Evolutionary conservation across 2,113 vertebrate species (phyloP), one percentile per base, ranked within the genome.

Genomic region (Rynchops niger): DNA sequence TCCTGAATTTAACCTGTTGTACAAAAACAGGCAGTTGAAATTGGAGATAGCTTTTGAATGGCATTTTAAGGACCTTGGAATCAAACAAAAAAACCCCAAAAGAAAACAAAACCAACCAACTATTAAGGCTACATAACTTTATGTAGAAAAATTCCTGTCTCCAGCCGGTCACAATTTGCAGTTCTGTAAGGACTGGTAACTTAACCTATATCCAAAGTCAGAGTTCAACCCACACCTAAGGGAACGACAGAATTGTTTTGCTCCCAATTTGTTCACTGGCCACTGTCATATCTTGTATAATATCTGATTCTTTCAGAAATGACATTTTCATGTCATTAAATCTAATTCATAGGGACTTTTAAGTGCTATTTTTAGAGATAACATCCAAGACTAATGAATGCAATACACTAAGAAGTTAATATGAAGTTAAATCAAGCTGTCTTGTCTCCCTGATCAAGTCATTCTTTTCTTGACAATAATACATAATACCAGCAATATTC

Each of bases 311-410:
- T 56, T 93, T 94, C 47, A 69, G 82, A 95, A 95, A 95, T 94
- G 40, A 97, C 72, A 95, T 92, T 94, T 93, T 83, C 67, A 65
- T 95, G 94, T 74, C 82, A 91, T 61, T 82, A 94, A 93, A 83
- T 59, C 73, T 94, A 95, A 93, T 72, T 88, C 71, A 69, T 32
- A 32, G 42, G 69, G 53, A 83, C 74, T 90, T 90, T 29, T 53
- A 77, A 89, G 36, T 36, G 38, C 84, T 95, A 82, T 74, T 95
- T 92, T 92, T 91, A 93, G 62, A 79, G 45, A n/a, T 58, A 94
- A 67, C 15, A 50, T 56, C 73, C 45, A 81, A 71, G 50, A 45
- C 40, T 69, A 74, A 61, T 15, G 43, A 84, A 94, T 63, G 32
- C 34, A 77, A n/a, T 27, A 7, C 36, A 73, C 43, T 4, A 32